Base-by-base conservation (phyloP, 2,797 vertebrate species). In the Morus bassanus region DNA sequence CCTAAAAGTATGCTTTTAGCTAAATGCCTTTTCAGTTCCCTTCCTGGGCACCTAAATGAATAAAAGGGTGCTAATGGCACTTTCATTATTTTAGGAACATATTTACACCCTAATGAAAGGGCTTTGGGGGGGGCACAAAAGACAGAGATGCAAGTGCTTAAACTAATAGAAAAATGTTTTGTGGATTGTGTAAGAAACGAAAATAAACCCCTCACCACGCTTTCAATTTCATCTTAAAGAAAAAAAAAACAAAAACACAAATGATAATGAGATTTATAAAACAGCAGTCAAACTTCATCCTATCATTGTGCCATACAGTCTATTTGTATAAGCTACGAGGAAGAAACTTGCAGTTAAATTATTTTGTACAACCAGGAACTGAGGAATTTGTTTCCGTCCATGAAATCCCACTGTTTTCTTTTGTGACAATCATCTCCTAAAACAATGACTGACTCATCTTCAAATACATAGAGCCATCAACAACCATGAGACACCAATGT, bases 41-140 rank as follows among this genome's bases (percentile, higher is more conserved):
- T 95, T 96, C 68, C 89, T 93, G 94, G 93, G 67, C 89, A 96
- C 27, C 89, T 83, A 95, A 93, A 95, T 92, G 87, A 97, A 96
- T 95, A 88, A 84, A 91, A 94, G 79, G n/a, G 60, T 80, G 88
- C 85, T 96, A 97, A 97, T 93, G 81, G 56, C 64, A 73, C 63
- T 93, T 97, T 91, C 59, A 90, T 96, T 96, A 97, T 96, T 97
- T 97, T 96, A 95, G 91, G 74, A 96, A 92, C 80, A 85, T 95
- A 95, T 96, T 97, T 97, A 90, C 87, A 95, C 86, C 35, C 14
- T 94, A 97, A 96, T 68, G 45, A 96, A 96, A 95, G 61, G 90
- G 82, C 88, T 96, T 91, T 93, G 83, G 88, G 63, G 60, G 93
- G 24, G 90, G 89, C 72, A 96, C 37, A 93, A 88, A 89, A 94